Conservation (phyloP, 2,797 vertebrate genomes). For the Hippopotamyrus pictus region DNA sequence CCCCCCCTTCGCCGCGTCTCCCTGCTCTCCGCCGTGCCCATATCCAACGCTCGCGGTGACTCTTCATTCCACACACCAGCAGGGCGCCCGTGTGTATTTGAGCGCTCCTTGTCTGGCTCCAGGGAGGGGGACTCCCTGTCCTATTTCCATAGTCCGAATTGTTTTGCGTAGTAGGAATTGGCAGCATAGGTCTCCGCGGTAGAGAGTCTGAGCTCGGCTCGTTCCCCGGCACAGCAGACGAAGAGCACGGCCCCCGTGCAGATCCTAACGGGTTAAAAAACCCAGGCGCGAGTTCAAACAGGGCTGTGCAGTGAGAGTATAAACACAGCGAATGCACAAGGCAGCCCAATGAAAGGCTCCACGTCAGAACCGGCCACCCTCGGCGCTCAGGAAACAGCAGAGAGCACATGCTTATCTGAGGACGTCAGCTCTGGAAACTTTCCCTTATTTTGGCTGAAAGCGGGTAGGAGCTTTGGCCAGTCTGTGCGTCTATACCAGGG, state of each 20-base stretch:
- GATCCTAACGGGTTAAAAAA: not conserved
- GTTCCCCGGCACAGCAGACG: not conserved
- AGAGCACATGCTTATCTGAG: slow-evolving; percentile 54
- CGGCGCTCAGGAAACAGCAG: not conserved
- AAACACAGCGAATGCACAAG: slow-evolving; percentile 35
- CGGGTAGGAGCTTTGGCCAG: not conserved
- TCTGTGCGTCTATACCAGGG: slow-evolving; percentile 22
- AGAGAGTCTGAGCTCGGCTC: not conserved
- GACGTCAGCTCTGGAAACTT: slow-evolving; percentile 51
- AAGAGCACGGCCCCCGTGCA: not conserved
- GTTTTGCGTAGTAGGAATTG: not conserved
- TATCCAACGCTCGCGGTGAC: not conserved
- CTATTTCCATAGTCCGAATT: not conserved
- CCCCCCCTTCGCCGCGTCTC: not conserved
- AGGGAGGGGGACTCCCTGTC: not conserved
- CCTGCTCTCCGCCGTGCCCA: not conserved
- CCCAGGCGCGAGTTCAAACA: not conserved
- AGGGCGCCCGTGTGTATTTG: not conserved
- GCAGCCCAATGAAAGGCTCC: slow-evolving; percentile 47
- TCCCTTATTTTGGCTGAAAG: slow-evolving; percentile 36
- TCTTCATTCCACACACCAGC: not conserved
- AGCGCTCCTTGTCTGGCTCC: not conserved
- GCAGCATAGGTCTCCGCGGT: not conserved
- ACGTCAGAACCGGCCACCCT: slow-evolving; percentile 36
- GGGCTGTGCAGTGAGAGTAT: not conserved